A percentile compares a stretch with the other conserved stretches of the same genome.
Evolutionary conservation across 2,888 invertebrate genomes (phyloP).

Genomic region (Pseudococcus jackbeardsleyi): DNA sequence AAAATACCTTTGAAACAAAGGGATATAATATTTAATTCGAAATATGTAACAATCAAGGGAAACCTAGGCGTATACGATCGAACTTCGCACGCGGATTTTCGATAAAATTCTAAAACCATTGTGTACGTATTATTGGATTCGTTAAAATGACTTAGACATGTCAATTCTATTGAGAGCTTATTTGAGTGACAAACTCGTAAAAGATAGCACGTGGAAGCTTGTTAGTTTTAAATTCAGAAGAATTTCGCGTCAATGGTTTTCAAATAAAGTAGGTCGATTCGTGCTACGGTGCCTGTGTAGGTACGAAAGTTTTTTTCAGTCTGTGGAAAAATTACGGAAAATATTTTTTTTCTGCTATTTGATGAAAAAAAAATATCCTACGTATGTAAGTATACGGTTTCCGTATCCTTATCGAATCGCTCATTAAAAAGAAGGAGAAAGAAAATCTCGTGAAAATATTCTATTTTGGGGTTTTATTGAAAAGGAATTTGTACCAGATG

Average conservation of each 20-base stretch:
- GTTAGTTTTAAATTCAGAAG: conserved; percentile 23
- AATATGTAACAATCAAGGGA: background rate
- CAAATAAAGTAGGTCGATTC: conserved; percentile 8
- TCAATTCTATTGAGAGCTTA: conserved; percentile 28
- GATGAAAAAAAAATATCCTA: background rate
- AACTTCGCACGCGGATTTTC: background rate
- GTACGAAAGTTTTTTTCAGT: background rate
- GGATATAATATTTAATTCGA: conserved; percentile 11
- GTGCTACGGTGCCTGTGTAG: background rate
- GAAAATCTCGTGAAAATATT: background rate
- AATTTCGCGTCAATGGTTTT: conserved; percentile 24
- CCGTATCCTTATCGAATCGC: background rate
- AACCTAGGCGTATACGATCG: background rate
- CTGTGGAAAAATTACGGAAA: background rate
- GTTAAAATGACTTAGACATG: conserved; percentile 22
- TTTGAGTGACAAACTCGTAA: conserved; percentile 24
- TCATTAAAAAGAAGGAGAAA: background rate
- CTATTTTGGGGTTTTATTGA: background rate
- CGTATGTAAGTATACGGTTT: background rate
- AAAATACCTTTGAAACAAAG: background rate
- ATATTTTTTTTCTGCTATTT: background rate
- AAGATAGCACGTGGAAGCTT: conserved; percentile 24
- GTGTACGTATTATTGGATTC: conserved; percentile 3
- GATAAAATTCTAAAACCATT: conserved; percentile 19
- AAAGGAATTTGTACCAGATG: background rate